Base-by-base conservation (phyloP, 2,888 invertebrate species). In the Lutraria lutraria region DNA sequence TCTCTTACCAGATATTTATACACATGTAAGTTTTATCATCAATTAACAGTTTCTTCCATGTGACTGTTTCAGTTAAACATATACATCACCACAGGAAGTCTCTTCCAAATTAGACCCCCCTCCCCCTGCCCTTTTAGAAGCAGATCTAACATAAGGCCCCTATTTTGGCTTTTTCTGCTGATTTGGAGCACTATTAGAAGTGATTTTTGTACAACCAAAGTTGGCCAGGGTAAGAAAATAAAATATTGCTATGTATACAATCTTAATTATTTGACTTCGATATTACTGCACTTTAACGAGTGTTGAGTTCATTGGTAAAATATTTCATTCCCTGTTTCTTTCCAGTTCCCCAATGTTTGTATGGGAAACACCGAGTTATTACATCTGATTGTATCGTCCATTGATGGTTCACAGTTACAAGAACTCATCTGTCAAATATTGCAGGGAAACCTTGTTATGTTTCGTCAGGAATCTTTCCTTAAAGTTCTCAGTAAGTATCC, bases 1-100 rank as follows among this genome's bases (percentile, higher is more conserved):
- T 98, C 97, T 99, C 94, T 97, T 99, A 96, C 99, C 99, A 83
- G 99, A 99, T 96, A 97, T 99, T 90, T 99, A 98, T 97, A 98
- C 98, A 96, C 98, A 98, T 97, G 97, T 97, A 94, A 93, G 94
- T 94, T 54, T 43, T 2, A 43, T 43, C 43, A 4, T 2, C 8
- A 4, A 43, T 8, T 8, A n/a, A 53, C n/a, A 10, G 21, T 29
- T 29, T 56, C 3, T 56, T 56, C 56, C 12, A 6, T 12, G 3
- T 1, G 21, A 12, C 56, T 21, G 3, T 56, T 56, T 56, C 8
- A 8, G 8, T 43, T 43, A 43, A 43, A 8, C 43, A 43, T 43
- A 43, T 43, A 43, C 43, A 2, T 8, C 8, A 8, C 43, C 8
- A 2, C 8, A 43, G 43, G 8, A 43, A 43, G 43, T 2, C 43